Base-by-base conservation (phyloP, 2,888 invertebrate species). In the Sipha maydis region DNA sequence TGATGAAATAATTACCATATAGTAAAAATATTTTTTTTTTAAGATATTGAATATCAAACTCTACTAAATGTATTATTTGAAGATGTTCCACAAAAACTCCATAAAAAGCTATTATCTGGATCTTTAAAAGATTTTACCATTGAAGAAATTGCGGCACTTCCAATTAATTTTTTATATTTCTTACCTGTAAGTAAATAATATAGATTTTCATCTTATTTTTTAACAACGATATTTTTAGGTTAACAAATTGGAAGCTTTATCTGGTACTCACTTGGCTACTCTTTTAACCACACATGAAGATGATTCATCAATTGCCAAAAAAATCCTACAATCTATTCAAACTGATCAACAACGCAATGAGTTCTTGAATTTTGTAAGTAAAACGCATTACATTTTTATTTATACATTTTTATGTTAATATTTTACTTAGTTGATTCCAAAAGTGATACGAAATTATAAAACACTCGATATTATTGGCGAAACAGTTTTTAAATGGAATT, bases 401-500 rank as follows among this genome's bases (percentile, higher is more conserved):
- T 77, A n/a, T 19, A 21, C 28, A 3, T 54, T 78, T 85, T 69
- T n/a, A 85, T 48, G 56, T 31, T 3, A 38, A 69, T 61, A 56
- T 77, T 67, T 78, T 38, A 28, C 73, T 86, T 56, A 86, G 86
- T 86, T 86, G 21, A 38, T 79, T 38, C 14, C 69, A 79, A 79
- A 71, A 34, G 34, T 79, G 21, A 86, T 86, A 56, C 54, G 5
- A 56, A 86, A 79, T 71, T 71, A 86, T 71, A 11, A 69, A 79
- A 56, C 34, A 34, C 28, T 86, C 25, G 54, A 86, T 71, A 69
- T 56, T 0, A 78, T 86, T 17, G 56, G 86, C 48, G 73, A 86
- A 80, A 86, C 56, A 8, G 86, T 86, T 56, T 86, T 79, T 56
- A 86, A 79, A 79, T 86, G 86, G 86, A 86, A 86, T 69, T 79